phyloP scores from a whole-genome alignment of 2,113 vertebrate genomes.

The Thinocorus orbignyianus region DNA sequence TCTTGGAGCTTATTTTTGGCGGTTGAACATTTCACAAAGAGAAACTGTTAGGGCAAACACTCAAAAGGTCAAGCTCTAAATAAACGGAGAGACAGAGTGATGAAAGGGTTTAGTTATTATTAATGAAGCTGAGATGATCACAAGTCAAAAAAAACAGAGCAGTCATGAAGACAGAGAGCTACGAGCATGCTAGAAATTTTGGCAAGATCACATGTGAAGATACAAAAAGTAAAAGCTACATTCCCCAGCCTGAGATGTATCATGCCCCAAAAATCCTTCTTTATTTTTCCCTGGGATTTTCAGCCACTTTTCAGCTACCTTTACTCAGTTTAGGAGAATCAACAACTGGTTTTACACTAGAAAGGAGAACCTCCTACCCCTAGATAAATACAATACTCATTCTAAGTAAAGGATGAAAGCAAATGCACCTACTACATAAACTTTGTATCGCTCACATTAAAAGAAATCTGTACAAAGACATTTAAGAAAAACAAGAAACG shows the following conservation, averaged over 20 bases:
- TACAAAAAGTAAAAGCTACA: background rate
- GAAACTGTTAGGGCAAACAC: constrained; percentile 51
- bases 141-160: constrained; percentile 46
- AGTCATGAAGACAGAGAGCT: background rate
- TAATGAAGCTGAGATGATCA: constrained; percentile 50
- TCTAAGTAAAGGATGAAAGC: background rate
- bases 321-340: background rate
- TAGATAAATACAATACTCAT: background rate
- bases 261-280: background rate
- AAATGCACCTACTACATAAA: background rate
- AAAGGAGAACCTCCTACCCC: background rate
- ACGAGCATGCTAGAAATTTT: background rate
- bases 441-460: background rate
- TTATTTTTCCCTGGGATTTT: background rate
- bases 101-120: constrained; percentile 55
- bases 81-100: constrained; percentile 33
- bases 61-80: constrained; percentile 60
- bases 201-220: background rate
- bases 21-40: constrained; percentile 48
- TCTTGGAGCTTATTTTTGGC: constrained; percentile 43
- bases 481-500: background rate
- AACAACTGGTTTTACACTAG: background rate
- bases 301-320: background rate
- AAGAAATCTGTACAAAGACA: background rate
- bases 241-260: background rate